Evolutionary conservation across 1,140 invertebrate species (phyloP).

Genomic region (Heliconius congener): DNA sequence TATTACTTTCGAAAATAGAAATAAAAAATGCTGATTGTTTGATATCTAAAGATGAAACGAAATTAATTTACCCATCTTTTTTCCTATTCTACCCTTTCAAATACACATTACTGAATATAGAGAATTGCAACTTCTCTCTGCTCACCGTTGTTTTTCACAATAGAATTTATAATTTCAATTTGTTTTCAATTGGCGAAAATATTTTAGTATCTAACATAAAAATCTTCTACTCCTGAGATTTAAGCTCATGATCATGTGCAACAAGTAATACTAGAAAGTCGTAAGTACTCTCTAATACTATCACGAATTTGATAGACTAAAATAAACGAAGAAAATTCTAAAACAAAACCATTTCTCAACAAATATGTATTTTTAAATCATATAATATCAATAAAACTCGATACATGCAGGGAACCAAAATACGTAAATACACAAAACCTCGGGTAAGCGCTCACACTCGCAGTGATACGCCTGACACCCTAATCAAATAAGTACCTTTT

Average conservation of each 20-base stretch:
- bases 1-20: too few species aligned
- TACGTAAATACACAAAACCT: constrained; percentile 79
- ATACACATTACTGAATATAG: too few species aligned
- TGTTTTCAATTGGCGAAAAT: too few species aligned
- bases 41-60: too few species aligned
- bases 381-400: constrained; percentile 23
- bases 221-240: too few species aligned
- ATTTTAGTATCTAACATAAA: too few species aligned
- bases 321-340: not conserved
- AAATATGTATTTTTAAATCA: constrained; percentile 8
- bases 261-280: not conserved
- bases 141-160: too few species aligned
- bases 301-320: not conserved
- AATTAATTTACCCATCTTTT: too few species aligned
- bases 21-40: too few species aligned
- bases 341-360: not conserved
- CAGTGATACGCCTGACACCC: constrained; percentile 80
- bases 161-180: too few species aligned
- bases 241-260: not conserved
- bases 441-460: constrained; percentile 72
- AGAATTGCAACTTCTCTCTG: too few species aligned
- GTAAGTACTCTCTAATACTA: not conserved
- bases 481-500: constrained; percentile 82
- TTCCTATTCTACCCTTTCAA: too few species aligned
- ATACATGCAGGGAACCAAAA: constrained; percentile 63